Conservation (phyloP, 2,888 invertebrate species). For the Trichacis sp. region DNA sequence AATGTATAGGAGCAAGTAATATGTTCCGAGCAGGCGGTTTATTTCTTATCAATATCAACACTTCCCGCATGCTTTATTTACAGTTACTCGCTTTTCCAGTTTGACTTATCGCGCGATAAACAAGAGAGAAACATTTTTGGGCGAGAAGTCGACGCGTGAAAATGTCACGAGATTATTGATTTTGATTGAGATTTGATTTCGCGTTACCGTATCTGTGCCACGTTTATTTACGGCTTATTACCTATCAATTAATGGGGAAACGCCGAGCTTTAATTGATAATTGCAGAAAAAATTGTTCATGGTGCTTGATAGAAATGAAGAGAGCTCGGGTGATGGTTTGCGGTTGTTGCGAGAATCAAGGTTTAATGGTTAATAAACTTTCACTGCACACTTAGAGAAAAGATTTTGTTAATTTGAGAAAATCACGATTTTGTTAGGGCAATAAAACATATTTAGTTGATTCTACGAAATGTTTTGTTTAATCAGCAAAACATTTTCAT, state of each 20-base stretch:
- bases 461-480: too few relatives aligned
- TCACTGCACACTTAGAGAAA: too few relatives aligned
- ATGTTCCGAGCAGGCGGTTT: conserved; percentile 30
- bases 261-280: neutral
- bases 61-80: conserved; percentile 35
- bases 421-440: too few relatives aligned
- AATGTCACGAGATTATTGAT: neutral
- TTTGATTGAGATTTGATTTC: neutral
- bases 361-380: too few relatives aligned
- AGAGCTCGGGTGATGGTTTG: neutral
- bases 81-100: conserved; percentile 33
- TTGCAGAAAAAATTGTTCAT: neutral
- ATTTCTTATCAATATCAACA: conserved; percentile 33
- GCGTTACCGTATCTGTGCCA: neutral
- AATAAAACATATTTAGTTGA: too few relatives aligned
- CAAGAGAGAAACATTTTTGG: neutral
- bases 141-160: neutral
- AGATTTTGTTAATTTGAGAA: too few relatives aligned
- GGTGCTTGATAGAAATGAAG: neutral
- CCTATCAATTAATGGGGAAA: neutral
- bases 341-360: neutral
- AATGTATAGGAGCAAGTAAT: conserved; percentile 30
- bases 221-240: neutral
- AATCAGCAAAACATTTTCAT: too few relatives aligned
- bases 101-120: conserved; percentile 23